Conservation (phyloP, 2,797 vertebrate genomes). For the Catostomus latipinnis region DNA sequence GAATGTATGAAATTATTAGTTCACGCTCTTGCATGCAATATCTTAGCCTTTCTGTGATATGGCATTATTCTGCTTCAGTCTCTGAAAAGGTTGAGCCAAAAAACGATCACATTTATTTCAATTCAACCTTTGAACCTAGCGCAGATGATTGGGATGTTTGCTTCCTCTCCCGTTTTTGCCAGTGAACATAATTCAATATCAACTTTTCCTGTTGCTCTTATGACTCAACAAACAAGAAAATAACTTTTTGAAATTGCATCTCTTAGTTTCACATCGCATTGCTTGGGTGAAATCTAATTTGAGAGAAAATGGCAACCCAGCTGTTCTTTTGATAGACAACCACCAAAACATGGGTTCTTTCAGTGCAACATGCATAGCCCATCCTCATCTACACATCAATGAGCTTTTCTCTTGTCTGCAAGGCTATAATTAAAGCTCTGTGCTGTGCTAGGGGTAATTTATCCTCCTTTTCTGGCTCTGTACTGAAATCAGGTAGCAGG, state of each 20-base stretch:
- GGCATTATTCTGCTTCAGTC: conserved; percentile 29
- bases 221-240: conserved; percentile 60
- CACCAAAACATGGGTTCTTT: conserved; percentile 84
- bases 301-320: conserved; percentile 85
- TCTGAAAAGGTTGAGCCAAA: conserved; percentile 52
- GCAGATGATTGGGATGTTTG: conserved; percentile 58
- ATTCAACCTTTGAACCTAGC: conserved; percentile 61
- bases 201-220: conserved; percentile 65
- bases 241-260: conserved; percentile 61
- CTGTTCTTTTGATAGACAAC: conserved; percentile 83
- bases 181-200: conserved; percentile 60
- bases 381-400: conserved; percentile 86
- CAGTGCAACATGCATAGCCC: conserved; percentile 79
- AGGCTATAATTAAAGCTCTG: conserved; percentile 71
- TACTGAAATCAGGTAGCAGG: conserved; percentile 67
- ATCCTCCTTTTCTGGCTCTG: conserved; percentile 64
- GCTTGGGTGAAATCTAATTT: conserved; percentile 85
- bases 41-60: conserved; percentile 26
- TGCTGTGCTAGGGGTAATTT: conserved; percentile 69
- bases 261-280: conserved; percentile 66
- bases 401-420: conserved; percentile 68
- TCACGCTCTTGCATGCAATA: conserved; percentile 43
- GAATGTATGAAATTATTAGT: conserved; percentile 49
- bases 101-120: conserved; percentile 24
- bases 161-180: conserved; percentile 59